phyloP scores from a whole-genome alignment of 1,140 invertebrate species.

The Delia radicum region DNA sequence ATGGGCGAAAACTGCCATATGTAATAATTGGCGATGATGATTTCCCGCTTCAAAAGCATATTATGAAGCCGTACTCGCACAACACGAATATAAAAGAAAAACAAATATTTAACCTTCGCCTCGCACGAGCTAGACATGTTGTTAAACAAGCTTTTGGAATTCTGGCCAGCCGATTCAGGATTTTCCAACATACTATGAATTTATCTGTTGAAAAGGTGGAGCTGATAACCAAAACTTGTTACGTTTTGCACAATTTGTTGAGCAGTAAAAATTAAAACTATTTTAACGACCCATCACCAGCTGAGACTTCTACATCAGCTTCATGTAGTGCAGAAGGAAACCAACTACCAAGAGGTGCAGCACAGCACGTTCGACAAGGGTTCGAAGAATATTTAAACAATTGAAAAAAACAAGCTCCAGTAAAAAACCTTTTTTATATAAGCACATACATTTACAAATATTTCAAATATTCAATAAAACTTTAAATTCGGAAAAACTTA shows the following conservation, averaged over 20 bases:
- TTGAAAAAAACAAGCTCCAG: neutral
- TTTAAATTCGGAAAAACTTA: no score
- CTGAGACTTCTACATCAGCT: no score
- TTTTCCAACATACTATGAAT: neutral
- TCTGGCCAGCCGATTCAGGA: neutral
- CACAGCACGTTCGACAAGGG: neutral
- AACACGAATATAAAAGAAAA: neutral
- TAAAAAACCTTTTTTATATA: no score
- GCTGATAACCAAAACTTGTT: neutral
- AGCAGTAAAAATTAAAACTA: no score
- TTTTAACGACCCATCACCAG: no score
- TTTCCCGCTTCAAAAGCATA: slow-evolving; percentile 52
- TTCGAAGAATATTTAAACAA: neutral
- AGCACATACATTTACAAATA: no score
- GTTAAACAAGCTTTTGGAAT: neutral
- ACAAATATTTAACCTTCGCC: neutral
- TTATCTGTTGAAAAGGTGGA: neutral
- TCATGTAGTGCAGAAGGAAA: neutral
- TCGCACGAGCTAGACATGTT: neutral
- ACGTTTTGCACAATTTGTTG: neutral
- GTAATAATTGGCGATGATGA: slow-evolving; percentile 59
- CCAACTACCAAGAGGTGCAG: neutral
- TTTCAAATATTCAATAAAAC: no score
- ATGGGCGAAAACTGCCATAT: slow-evolving; percentile 60
- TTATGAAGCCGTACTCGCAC: slow-evolving; percentile 56